Percentiles rank a stretch among this genome's conserved stretches.
Conservation (phyloP, 2,888 invertebrate species). For the Yponomeuta sedellus region DNA sequence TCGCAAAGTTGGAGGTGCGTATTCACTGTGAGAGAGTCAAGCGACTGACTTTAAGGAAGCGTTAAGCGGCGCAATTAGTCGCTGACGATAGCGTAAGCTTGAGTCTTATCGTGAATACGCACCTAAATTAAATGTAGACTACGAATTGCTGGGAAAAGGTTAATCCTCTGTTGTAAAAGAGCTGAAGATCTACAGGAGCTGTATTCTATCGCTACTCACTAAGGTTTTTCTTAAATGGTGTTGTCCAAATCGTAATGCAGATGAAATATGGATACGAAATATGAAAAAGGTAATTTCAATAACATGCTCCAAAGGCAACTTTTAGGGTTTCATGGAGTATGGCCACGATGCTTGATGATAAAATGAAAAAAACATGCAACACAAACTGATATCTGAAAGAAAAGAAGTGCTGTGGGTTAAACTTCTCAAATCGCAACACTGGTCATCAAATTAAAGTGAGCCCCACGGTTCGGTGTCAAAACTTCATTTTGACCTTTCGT, state of each 20-base stretch:
- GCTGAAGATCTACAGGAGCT: not conserved
- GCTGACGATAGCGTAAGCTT: no score
- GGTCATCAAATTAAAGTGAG: not conserved
- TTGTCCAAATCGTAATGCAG: not conserved
- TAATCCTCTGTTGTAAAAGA: not conserved
- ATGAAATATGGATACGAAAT: not conserved
- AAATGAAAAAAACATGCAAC: slow-evolving; percentile 57
- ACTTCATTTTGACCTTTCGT: not conserved
- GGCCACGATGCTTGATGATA: slow-evolving; percentile 36
- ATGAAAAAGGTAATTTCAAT: not conserved
- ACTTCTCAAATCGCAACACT: slow-evolving; percentile 4
- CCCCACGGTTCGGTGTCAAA: not conserved
- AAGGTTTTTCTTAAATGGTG: not conserved
- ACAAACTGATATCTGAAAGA: slow-evolving; percentile 49
- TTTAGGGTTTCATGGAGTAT: not conserved
- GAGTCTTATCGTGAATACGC: no score
- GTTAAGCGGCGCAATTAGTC: no score
- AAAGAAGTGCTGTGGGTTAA: slow-evolving; percentile 46
- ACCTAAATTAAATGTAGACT: not conserved
- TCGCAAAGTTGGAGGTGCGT: slow-evolving; percentile 8
- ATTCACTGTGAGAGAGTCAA: not conserved
- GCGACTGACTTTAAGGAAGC: no score
- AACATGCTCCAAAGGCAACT: not conserved
- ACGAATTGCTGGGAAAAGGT: not conserved
- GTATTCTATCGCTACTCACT: not conserved